Conservation (phyloP, 2,888 invertebrate genomes). For the Caenorhabditis macrosperma region DNA sequence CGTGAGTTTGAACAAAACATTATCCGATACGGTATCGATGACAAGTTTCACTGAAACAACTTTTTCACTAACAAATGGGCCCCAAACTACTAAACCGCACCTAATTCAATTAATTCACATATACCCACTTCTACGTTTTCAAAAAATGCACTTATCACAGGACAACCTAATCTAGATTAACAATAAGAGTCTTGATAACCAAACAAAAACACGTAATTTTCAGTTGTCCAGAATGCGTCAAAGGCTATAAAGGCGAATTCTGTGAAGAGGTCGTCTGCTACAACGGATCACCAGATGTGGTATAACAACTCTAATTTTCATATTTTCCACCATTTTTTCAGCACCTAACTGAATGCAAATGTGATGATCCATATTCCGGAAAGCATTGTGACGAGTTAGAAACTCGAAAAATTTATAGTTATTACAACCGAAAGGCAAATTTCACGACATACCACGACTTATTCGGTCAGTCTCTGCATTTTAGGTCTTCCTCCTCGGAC, state of each 20-base stretch:
- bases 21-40: no score
- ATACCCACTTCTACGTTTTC: no score
- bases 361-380: conserved; percentile 66
- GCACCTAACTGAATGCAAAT: conserved; percentile 58
- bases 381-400: conserved; percentile 62
- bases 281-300: conserved; percentile 65
- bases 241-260: conserved; percentile 68
- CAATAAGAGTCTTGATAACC: background rate
- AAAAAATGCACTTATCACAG: no score
- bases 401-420: conserved; percentile 61
- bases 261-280: conserved; percentile 73
- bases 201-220: conserved; percentile 11
- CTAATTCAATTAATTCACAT: no score
- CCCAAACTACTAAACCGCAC: no score
- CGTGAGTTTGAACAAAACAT: conserved; percentile 51
- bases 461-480: conserved; percentile 8
- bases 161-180: no score
- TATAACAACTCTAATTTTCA: background rate
- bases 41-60: no score
- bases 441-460: background rate
- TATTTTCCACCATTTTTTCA: background rate
- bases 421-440: conserved; percentile 64
- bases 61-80: no score
- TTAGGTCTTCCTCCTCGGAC: conserved; percentile 75
- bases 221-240: conserved; percentile 70